Conservation (phyloP, 2,888 invertebrate species). For the Terebella lapidaria region DNA sequence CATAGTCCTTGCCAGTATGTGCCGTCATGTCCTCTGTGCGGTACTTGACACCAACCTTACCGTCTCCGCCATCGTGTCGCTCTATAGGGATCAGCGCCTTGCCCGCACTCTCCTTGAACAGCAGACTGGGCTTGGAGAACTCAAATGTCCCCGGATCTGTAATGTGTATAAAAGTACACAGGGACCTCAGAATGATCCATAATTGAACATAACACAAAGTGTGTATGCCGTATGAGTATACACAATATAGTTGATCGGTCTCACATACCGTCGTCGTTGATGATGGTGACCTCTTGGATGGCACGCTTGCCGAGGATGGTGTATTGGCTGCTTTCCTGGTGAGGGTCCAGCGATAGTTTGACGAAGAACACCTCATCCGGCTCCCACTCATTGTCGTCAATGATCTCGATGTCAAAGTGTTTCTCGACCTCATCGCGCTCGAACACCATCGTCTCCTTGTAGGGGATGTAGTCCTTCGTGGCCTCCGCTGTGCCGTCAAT, state of each 20-base stretch:
- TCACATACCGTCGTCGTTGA: slow-evolving; percentile 60
- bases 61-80: slow-evolving; percentile 59
- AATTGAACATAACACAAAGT: not conserved
- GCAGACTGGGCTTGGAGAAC: slow-evolving; percentile 58
- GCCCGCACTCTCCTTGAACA: slow-evolving; percentile 60
- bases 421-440: slow-evolving; percentile 57
- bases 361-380: slow-evolving; percentile 61
- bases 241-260: not conserved
- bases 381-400: slow-evolving; percentile 62
- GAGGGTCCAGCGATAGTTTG: slow-evolving; percentile 47
- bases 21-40: slow-evolving; percentile 60
- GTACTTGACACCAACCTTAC: slow-evolving; percentile 57
- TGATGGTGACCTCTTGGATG: slow-evolving; percentile 61
- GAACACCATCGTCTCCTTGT: slow-evolving; percentile 58
- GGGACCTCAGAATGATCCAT: not conserved
- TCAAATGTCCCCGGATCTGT: slow-evolving; percentile 59
- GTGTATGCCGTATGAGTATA: too few relatives aligned
- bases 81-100: slow-evolving; percentile 55
- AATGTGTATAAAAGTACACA: slow-evolving; percentile 11
- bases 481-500: slow-evolving; percentile 61
- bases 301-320: slow-evolving; percentile 44
- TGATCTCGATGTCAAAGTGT: slow-evolving; percentile 56
- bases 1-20: slow-evolving; percentile 57
- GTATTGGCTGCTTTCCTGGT: slow-evolving; percentile 10
- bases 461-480: slow-evolving; percentile 58